These are phyloP conservation scores for Ianthella basta DNA, from an alignment of 37 sponge, comb jelly and placozoan genomes.

Conservation along the genomic window DNA sequence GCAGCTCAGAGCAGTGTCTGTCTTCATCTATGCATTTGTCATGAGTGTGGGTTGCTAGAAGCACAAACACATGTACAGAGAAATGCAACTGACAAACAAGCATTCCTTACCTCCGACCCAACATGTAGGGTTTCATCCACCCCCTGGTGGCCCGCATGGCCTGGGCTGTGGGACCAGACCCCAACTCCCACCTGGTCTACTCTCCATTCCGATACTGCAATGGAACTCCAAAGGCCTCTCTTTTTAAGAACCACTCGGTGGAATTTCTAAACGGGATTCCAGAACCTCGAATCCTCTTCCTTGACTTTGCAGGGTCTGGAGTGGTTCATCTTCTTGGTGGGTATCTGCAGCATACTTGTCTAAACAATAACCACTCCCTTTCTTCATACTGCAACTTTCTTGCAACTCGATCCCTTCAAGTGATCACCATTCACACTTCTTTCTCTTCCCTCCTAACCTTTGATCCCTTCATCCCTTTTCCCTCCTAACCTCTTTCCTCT, in stretches of 20 bases:
- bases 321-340: conserved; percentile 78
- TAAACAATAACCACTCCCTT: too few species aligned
- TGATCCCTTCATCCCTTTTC: too few species aligned
- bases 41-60: conserved; percentile 74
- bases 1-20: conserved; percentile 60
- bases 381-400: too few species aligned
- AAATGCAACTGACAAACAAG: too few species aligned
- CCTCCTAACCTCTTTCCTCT: neutral
- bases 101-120: too few species aligned
- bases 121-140: conserved; percentile 67
- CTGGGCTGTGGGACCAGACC: conserved; percentile 53
- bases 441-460: too few species aligned
- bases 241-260: neutral
- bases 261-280: neutral
- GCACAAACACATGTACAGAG: too few species aligned
- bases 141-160: conserved; percentile 72
- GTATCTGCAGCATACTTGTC: too few species aligned
- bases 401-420: too few species aligned
- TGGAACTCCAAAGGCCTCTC: conserved; percentile 49
- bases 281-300: neutral
- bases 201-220: conserved; percentile 77
- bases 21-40: conserved; percentile 70
- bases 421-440: too few species aligned
- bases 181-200: conserved; percentile 26
- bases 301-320: conserved; percentile 91